A percentile compares a stretch with the other conserved stretches of the same genome.
Conservation (phyloP, 2,113 vertebrate genomes). For the Struthio camelus region DNA sequence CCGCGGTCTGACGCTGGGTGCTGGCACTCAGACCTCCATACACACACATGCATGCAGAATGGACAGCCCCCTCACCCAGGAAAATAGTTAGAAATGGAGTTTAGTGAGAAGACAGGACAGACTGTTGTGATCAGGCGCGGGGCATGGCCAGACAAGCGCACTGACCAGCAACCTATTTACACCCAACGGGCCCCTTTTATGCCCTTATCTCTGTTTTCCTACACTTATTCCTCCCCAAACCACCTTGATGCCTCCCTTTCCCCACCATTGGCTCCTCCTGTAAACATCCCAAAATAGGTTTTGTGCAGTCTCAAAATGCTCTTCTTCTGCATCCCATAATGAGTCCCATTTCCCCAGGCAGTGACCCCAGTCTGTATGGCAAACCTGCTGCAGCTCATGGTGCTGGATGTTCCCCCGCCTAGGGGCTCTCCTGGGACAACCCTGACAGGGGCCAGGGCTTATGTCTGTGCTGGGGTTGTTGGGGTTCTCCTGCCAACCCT, state of each 20-base stretch:
- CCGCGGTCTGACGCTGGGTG: accelerated
- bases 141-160: neutral
- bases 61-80: accelerated
- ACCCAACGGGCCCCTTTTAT: neutral
- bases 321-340: accelerated
- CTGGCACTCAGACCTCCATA: no score
- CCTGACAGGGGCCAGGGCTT: accelerated
- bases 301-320: neutral
- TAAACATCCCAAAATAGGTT: neutral
- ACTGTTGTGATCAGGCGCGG: neutral
- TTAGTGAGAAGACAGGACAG: neutral
- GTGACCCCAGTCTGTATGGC: neutral
- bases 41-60: accelerated
- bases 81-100: neutral
- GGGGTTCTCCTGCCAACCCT: neutral
- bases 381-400: neutral
- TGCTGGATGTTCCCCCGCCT: no score
- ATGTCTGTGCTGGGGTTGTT: accelerated
- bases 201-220: neutral
- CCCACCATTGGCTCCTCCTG: accelerated
- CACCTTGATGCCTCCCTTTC: neutral
- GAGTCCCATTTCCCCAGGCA: neutral
- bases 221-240: neutral
- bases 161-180: no score
- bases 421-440: neutral